phyloP scores from a whole-genome alignment of 1,140 invertebrate genomes.

The Zelostemma sp. region DNA sequence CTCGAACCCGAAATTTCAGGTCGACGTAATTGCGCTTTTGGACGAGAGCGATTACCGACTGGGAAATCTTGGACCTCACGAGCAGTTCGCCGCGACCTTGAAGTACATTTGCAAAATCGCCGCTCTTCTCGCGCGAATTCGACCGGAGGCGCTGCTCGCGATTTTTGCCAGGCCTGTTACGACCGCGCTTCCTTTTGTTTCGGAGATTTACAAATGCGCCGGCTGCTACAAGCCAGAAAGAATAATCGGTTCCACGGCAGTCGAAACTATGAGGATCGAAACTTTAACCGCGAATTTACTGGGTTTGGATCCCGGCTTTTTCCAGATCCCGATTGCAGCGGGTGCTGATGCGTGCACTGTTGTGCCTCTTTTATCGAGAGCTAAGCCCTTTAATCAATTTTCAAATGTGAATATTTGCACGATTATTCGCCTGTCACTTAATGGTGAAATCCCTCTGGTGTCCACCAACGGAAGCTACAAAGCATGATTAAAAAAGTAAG shows the following conservation, averaged over 20 bases:
- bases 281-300: slow-evolving; percentile 49
- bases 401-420: slow-evolving; percentile 39
- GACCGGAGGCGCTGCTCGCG: slow-evolving; percentile 53
- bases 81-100: slow-evolving; percentile 44
- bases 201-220: slow-evolving; percentile 51
- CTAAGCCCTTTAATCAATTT: slow-evolving; percentile 49
- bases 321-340: slow-evolving; percentile 55
- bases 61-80: slow-evolving; percentile 23
- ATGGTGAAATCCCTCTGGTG: no score
- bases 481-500: no score
- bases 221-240: slow-evolving; percentile 53
- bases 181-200: slow-evolving; percentile 53
- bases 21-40: slow-evolving; percentile 60
- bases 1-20: slow-evolving; percentile 28
- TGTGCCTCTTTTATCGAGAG: slow-evolving; percentile 56
- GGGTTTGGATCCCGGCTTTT: slow-evolving; percentile 52
- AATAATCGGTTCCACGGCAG: slow-evolving; percentile 55
- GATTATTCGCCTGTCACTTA: no score
- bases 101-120: slow-evolving; percentile 51
- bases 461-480: no score
- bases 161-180: slow-evolving; percentile 60
- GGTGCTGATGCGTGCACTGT: slow-evolving; percentile 58
- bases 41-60: slow-evolving; percentile 51
- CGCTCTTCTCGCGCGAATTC: slow-evolving; percentile 44
- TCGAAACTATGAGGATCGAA: slow-evolving; percentile 56